A percentile compares a stretch with the other conserved stretches of the same genome.
phyloP scores from a whole-genome alignment of 37 sponge, comb jelly and placozoan genomes.

The Cladorhizidae sp. region DNA sequence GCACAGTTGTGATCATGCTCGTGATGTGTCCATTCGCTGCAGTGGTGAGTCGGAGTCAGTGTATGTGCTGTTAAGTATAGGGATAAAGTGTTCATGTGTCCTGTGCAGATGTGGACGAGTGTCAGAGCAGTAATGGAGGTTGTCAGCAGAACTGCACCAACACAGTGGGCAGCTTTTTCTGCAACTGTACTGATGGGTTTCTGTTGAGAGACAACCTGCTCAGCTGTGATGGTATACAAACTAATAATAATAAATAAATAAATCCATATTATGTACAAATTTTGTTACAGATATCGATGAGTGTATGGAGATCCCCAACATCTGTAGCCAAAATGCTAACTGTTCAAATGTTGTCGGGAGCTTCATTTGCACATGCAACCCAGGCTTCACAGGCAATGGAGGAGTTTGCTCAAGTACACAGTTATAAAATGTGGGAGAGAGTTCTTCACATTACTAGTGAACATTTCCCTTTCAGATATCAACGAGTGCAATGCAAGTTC shows the following conservation, averaged over 20 bases:
- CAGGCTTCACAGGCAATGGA: constrained; percentile 21
- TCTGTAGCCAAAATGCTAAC: constrained; percentile 22
- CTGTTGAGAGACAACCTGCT: neutral
- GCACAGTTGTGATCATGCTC: constrained; percentile 16
- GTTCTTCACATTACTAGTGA: too few relatives aligned
- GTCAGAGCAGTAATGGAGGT: constrained; percentile 16
- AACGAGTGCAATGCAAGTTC: too few relatives aligned
- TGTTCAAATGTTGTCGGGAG: constrained; percentile 54
- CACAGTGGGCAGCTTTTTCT: constrained; percentile 40
- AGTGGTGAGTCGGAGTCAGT: constrained; percentile 1
- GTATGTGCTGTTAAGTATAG: constrained; percentile 15
- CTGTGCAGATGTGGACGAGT: too few relatives aligned
- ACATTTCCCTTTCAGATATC: too few relatives aligned
- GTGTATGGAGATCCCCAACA: constrained; percentile 2
- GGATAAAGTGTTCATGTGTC: too few relatives aligned
- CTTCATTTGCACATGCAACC: constrained; percentile 28
- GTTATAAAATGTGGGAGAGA: neutral
- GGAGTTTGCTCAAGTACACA: neutral
- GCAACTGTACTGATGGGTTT: neutral
- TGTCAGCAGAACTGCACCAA: constrained; percentile 42
- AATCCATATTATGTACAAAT: neutral
- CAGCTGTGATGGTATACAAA: neutral
- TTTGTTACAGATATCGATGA: constrained; percentile 30
- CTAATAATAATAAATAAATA: too few relatives aligned
- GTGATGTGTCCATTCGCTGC: neutral